Evolutionary conservation across 2,113 vertebrate genomes (phyloP).

Genomic region (Anarrhichthys ocellatus): DNA sequence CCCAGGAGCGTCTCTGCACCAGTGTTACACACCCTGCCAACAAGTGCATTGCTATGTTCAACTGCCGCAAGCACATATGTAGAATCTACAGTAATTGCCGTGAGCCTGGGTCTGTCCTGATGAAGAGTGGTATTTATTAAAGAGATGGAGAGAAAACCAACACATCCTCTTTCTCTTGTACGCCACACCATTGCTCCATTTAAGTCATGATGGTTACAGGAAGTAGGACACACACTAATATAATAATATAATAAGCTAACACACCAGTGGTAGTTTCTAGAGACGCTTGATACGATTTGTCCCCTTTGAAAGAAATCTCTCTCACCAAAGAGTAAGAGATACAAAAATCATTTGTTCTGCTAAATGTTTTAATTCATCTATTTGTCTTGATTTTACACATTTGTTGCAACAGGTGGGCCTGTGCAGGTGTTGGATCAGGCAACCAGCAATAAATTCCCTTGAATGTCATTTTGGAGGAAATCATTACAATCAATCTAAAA

Average conservation of each 20-base stretch:
- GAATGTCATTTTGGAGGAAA: background rate
- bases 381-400: conserved; percentile 16
- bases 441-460: conserved; percentile 7
- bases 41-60: conserved; percentile 1
- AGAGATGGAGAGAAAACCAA: background rate
- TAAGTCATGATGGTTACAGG: conserved; percentile 1
- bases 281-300: conserved; percentile 21
- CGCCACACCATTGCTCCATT: conserved; percentile 21
- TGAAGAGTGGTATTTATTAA: background rate
- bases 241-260: conserved; percentile 6
- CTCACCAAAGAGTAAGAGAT: background rate
- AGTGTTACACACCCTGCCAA: conserved; percentile 18
- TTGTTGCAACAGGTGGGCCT: conserved; percentile 28
- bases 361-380: background rate
- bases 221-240: conserved; percentile 14
- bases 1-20: conserved; percentile 33
- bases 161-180: background rate
- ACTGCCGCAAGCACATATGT: conserved; percentile 25
- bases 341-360: background rate
- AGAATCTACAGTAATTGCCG: conserved; percentile 36
- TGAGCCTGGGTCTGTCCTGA: conserved; percentile 8
- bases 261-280: background rate
- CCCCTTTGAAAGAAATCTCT: conserved; percentile 1
- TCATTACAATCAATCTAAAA: background rate
- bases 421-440: conserved; percentile 33